Evolutionary conservation across 2,113 vertebrate species (phyloP).

Genomic region (Ardeotis arabs): DNA sequence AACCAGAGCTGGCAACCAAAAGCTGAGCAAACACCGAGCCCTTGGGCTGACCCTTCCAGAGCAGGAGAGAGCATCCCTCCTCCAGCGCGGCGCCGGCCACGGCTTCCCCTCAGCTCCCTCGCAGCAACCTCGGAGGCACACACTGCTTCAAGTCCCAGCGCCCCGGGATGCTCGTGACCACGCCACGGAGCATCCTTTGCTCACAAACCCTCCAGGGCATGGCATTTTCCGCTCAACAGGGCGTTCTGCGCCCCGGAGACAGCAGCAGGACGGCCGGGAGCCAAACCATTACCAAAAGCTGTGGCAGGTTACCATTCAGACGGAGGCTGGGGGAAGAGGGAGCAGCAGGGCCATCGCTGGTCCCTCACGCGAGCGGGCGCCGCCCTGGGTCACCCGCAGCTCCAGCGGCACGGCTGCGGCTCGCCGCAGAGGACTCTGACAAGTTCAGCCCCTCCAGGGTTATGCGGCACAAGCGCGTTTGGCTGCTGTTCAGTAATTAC

Average conservation of each 20-base stretch:
- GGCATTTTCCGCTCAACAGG: background rate
- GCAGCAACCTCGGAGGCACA: accelerated
- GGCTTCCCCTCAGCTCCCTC: background rate
- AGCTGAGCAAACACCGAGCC: constrained; percentile 12
- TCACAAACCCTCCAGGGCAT: background rate
- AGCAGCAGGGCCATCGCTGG: accelerated
- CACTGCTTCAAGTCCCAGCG: background rate
- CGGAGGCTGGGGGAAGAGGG: background rate
- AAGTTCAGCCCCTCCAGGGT: background rate
- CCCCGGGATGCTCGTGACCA: accelerated
- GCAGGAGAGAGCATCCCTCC: background rate
- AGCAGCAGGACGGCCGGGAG: background rate
- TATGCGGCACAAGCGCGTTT: background rate
- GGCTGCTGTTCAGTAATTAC: constrained; percentile 65
- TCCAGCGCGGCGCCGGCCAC: accelerated
- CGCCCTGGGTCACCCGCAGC: background rate
- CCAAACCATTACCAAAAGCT: accelerated
- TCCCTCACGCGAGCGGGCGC: accelerated
- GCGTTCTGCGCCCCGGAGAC: accelerated
- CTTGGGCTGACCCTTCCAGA: background rate
- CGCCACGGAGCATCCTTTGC: accelerated
- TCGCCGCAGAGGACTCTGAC: background rate
- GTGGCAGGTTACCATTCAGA: accelerated
- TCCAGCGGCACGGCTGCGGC: accelerated
- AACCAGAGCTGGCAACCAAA: constrained; percentile 37